Evolutionary conservation across 1,140 invertebrate genomes (phyloP), one percentile per base, ranked within the genome.

Genomic region (Lucilia cuprina): DNA sequence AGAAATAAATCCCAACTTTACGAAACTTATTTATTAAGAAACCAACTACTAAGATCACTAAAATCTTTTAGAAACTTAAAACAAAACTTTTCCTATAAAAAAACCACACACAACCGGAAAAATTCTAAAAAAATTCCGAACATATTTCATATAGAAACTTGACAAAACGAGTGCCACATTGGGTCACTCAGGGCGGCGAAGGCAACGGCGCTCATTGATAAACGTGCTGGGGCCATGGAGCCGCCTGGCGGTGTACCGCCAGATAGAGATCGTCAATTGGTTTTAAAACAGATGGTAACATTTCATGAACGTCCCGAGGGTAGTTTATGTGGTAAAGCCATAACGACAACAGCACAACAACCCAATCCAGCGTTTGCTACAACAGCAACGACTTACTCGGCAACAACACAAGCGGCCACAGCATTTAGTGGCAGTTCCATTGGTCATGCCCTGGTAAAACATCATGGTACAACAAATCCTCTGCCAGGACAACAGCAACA

Each of bases 361-460:
- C 83, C 84, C 19, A 86, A 85, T 78, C 86, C 87, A 10, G 86
- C 86, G 0, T 34, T 88, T 74, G 88, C 86, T 12, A 85, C 87
- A 55, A 87, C 88, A 35, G 88, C 88, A 19, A 89, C 87, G 14
- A 85, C 87, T 19, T 87, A 89, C 35, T 88, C 87, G 41, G 89
- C 88, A 34, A 88, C 88, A 0, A 89, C 88, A 2, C 88, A 89
- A 49, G 89, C 87, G 9, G 88, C 87, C n/a, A 90, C 88, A 21
- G 87, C 87, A 7, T 90, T 89, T 34, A 89, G 89, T 50, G 87
- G 87, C 55, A 88, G 86, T 12, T 87, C 87, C 4, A 83, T 88
- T 14, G 87, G 86, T 25, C 88, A 89, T 83, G 84, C 88, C 65
- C 82, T 86, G 77, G 47, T 77, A 50, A 86, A 85, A 82, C 86